These are phyloP conservation scores for Urophycis tenuis DNA, from an alignment of 2,797 vertebrate species.

Conservation along the genomic window DNA sequence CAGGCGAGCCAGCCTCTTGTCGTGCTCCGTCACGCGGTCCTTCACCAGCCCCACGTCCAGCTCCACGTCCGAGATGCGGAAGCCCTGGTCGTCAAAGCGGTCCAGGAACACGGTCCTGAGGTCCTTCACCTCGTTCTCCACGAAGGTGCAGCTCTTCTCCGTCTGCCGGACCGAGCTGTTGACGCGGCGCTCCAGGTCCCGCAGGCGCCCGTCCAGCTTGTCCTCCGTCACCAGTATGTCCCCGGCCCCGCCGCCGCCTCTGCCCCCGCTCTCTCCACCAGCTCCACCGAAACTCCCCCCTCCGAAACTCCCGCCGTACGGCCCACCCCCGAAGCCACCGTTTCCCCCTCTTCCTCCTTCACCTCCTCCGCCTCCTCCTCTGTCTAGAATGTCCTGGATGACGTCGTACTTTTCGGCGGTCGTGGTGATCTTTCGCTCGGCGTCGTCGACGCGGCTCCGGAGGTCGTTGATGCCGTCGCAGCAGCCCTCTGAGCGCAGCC, in stretches of 20 bases:
- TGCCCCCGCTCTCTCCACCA: conserved; percentile 13
- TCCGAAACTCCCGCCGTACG: no score
- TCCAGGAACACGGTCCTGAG: conserved; percentile 57
- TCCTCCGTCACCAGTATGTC: conserved; percentile 34
- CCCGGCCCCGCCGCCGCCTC: background rate
- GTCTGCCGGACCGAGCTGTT: conserved; percentile 69
- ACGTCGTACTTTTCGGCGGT: conserved; percentile 60
- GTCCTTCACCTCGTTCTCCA: conserved; percentile 64
- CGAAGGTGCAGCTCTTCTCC: conserved; percentile 56
- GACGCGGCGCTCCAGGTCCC: conserved; percentile 68
- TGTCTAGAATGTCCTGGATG: conserved; percentile 66
- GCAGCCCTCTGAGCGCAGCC: conserved; percentile 64
- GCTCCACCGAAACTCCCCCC: no score
- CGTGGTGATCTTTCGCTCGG: conserved; percentile 73
- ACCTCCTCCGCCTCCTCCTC: conserved; percentile 20
- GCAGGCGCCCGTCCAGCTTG: conserved; percentile 40
- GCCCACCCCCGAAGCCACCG: no score
- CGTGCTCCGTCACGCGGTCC: conserved; percentile 47
- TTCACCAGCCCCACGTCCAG: conserved; percentile 65
- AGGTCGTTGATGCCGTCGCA: conserved; percentile 63
- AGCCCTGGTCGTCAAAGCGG: conserved; percentile 60
- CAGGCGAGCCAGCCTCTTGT: conserved; percentile 52
- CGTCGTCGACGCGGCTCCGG: conserved; percentile 61
- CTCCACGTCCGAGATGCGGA: conserved; percentile 64
- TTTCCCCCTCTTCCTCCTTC: background rate